A percentile compares a stretch with the other conserved stretches of the same genome.
These are phyloP conservation scores for Tribolium freemani DNA, from an alignment of 2,888 invertebrate genomes.

Conservation along the genomic window DNA sequence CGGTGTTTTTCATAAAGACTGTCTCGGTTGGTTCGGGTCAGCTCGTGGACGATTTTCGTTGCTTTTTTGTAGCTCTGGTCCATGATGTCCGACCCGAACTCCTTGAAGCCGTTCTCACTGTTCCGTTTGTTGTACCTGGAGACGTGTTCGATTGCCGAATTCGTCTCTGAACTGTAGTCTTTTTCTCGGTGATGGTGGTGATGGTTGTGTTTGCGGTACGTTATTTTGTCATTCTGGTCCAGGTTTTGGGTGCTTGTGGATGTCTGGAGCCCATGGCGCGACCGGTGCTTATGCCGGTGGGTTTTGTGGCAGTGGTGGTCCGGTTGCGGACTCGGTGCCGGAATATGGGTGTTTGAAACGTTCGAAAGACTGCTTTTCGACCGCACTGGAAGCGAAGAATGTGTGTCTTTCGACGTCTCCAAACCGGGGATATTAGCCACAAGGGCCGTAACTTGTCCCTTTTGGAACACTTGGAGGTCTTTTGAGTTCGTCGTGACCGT, in stretches of 20 bases:
- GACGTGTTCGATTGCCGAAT: conserved; percentile 70
- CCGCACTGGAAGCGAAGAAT: conserved; percentile 67
- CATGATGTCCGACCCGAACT: conserved; percentile 59
- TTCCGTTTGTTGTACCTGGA: conserved; percentile 55
- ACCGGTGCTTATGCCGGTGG: conserved; percentile 60
- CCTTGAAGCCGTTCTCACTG: conserved; percentile 51
- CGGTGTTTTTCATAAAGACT: conserved; percentile 64
- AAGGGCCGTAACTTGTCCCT: conserved; percentile 84
- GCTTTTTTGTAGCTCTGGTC: conserved; percentile 67
- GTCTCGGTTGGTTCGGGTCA: conserved; percentile 59
- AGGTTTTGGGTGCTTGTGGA: conserved; percentile 70
- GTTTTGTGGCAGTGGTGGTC: conserved; percentile 59
- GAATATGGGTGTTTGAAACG: conserved; percentile 71
- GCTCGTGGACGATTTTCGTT: conserved; percentile 66
- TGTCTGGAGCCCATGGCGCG: conserved; percentile 63
- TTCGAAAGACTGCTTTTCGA: conserved; percentile 71
- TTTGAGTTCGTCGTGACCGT: no score
- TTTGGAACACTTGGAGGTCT: conserved; percentile 78
- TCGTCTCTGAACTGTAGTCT: conserved; percentile 75
- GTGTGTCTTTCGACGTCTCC: conserved; percentile 65
- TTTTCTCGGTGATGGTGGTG: conserved; percentile 62
- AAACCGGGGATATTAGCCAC: conserved; percentile 76
- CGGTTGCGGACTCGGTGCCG: conserved; percentile 58
- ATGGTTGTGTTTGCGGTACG: conserved; percentile 60
- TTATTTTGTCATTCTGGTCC: conserved; percentile 66